phyloP scores from a whole-genome alignment of 1,140 invertebrate species.

The Drosophila kohkoa region DNA sequence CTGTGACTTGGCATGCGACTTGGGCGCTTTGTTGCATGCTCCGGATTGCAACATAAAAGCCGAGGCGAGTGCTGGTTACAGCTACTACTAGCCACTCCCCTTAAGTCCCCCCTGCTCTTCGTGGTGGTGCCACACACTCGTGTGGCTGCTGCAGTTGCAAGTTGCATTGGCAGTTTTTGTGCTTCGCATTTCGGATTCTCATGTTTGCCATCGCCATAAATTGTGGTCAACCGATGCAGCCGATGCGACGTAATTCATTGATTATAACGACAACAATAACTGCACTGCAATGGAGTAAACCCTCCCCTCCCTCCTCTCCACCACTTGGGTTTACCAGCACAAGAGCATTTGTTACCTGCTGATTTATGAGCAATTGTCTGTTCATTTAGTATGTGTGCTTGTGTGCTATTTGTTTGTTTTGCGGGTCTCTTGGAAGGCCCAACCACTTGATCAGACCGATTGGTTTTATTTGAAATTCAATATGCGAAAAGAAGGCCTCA shows the following conservation, averaged over 20 bases:
- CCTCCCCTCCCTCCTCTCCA: not conserved
- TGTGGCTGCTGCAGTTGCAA: conserved; percentile 42
- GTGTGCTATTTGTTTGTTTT: conserved; percentile 34
- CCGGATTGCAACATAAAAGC: conserved; percentile 69
- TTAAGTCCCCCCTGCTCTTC: not conserved
- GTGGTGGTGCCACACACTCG: conserved; percentile 18
- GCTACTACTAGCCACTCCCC: conserved; percentile 33
- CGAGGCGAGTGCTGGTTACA: conserved; percentile 53
- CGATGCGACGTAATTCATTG: conserved; percentile 82
- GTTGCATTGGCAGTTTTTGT: conserved; percentile 64
- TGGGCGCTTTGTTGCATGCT: conserved; percentile 68
- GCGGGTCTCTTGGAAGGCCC: conserved; percentile 44
- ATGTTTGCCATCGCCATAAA: conserved; percentile 79
- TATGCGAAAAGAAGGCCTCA: conserved; percentile 48
- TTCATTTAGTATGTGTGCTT: conserved; percentile 39
- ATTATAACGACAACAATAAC: conserved; percentile 83
- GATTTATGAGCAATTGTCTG: conserved; percentile 78
- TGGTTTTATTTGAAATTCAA: conserved; percentile 42
- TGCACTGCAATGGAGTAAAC: conserved; percentile 44
- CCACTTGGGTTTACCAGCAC: not conserved
- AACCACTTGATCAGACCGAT: conserved; percentile 40
- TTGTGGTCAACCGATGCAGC: conserved; percentile 82
- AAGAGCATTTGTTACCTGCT: conserved; percentile 65
- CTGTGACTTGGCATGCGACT: conserved; percentile 49
- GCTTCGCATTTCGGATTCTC: conserved; percentile 70